Base-by-base conservation (phyloP, 1,140 invertebrate genomes). In the Drosophila subobscura region DNA sequence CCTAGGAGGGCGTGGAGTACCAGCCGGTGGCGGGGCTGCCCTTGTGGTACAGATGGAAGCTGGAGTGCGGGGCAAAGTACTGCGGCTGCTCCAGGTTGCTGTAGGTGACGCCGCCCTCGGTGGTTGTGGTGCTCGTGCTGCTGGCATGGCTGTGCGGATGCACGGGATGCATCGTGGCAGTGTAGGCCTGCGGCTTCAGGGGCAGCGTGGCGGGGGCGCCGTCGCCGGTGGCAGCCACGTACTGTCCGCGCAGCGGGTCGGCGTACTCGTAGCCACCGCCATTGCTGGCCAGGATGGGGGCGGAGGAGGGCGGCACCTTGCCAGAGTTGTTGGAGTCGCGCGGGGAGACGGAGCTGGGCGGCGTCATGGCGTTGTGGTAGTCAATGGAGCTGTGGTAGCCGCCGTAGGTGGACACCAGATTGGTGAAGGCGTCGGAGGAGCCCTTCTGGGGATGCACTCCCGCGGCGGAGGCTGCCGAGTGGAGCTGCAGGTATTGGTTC, bases 331-430 rank as follows among this genome's bases (percentile, higher is more conserved):
- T 89, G 12, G 78, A 78, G 80, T 98, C 97, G 47, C 97, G 93
- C 0, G 98, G 98, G 6, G 97, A 98, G 0, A 98, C 97, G 2
- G 97, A 98, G 0, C 97, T 97, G 8, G 98, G 97, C 46, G 97
- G 98, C 1, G 97, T 98, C 96, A 98, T 98, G 12, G 97, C 97
- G 25, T 97, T 97, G 85, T 97, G 96, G 81, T 97, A 96, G 81
- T 97, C 96, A 16, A 96, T 94, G 3, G 94, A 94, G 57, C 89
- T 90, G 67, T 90, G 89, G 77, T 97, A 97, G 22, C 93, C 94
- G 16, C 94, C 94, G 91, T 93, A 92, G 0, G 94, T 93, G 2
- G 94, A 94, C 2, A 94, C 93, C 20, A 94, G 89, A 67, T 93
- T 94, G 41, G 93, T 93, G 60, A 94, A 94, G 2, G 93, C 93